Conservation (phyloP, 2,113 vertebrate genomes). For the Halcyon malimbica region DNA sequence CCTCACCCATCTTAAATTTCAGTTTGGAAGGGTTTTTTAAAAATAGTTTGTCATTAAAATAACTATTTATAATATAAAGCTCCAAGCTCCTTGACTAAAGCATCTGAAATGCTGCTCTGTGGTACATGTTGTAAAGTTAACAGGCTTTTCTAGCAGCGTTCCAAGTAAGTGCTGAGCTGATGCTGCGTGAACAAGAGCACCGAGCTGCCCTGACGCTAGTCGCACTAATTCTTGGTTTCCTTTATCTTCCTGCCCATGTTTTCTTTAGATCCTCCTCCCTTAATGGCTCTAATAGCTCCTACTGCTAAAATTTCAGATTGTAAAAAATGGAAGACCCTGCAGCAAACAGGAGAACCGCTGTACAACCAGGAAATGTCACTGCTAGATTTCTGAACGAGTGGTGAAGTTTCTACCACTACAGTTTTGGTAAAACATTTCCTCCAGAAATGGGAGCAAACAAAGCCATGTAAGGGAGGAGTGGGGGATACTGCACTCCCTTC, state of each 20-base stretch:
- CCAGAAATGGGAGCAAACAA: not conserved
- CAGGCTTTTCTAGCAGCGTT: not conserved
- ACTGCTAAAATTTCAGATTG: not conserved
- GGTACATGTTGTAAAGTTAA: not conserved
- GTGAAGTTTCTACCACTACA: not conserved
- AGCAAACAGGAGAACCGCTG: not conserved
- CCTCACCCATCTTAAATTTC: not conserved
- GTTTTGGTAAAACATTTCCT: not conserved
- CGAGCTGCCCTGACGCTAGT: not conserved
- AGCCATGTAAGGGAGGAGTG: rapidly evolving
- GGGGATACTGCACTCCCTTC: not conserved
- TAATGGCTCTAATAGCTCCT: not conserved
- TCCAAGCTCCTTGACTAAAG: not conserved
- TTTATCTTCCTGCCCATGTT: not conserved
- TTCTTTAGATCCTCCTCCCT: not conserved
- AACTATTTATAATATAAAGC: not conserved
- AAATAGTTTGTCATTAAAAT: not conserved
- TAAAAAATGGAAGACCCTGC: not conserved
- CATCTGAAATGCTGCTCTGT: not conserved
- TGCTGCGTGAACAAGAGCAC: not conserved
- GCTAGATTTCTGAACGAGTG: not conserved
- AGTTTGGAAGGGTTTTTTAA: not conserved
- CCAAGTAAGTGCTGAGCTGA: not conserved
- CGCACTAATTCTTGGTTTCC: not conserved
- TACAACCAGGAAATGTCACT: not conserved